These are phyloP conservation scores for Glyphotaelius pellucidus DNA, from an alignment of 2,888 invertebrate species.

Conservation along the genomic window DNA sequence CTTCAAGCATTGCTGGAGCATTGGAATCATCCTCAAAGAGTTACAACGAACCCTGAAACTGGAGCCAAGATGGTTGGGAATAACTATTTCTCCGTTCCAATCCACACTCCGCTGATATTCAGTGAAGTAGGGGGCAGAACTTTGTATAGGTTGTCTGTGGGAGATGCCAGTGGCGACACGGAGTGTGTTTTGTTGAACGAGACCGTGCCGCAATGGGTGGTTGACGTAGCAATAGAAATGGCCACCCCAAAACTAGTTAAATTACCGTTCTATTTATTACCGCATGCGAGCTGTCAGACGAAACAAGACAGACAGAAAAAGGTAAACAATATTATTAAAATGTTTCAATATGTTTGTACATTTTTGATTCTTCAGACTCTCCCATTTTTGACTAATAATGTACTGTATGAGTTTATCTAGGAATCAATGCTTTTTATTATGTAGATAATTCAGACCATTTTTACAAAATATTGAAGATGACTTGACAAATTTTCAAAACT, in stretches of 20 bases:
- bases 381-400: no score
- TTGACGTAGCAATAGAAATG: constrained; percentile 95
- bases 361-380: background rate
- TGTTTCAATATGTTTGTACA: no score
- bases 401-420: no score
- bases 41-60: constrained; percentile 80
- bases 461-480: no score
- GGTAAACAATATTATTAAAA: constrained; percentile 75
- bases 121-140: constrained; percentile 98
- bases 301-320: constrained; percentile 88
- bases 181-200: constrained; percentile 95
- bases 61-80: constrained; percentile 86
- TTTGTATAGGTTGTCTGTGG: constrained; percentile 87
- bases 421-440: no score
- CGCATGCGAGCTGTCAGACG: constrained; percentile 88
- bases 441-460: no score
- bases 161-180: constrained; percentile 96
- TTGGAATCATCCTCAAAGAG: constrained; percentile 88
- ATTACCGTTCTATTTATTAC: constrained; percentile 96
- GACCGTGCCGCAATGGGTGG: constrained; percentile 97
- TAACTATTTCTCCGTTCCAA: constrained; percentile 92
- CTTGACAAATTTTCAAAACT: no score
- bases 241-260: constrained; percentile 97
- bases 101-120: constrained; percentile 97
- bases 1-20: constrained; percentile 96